Percentiles rank a stretch among this genome's conserved stretches.
These are phyloP conservation scores for Heliconius eleuchia DNA, from an alignment of 1,140 invertebrate genomes.

Conservation along the genomic window DNA sequence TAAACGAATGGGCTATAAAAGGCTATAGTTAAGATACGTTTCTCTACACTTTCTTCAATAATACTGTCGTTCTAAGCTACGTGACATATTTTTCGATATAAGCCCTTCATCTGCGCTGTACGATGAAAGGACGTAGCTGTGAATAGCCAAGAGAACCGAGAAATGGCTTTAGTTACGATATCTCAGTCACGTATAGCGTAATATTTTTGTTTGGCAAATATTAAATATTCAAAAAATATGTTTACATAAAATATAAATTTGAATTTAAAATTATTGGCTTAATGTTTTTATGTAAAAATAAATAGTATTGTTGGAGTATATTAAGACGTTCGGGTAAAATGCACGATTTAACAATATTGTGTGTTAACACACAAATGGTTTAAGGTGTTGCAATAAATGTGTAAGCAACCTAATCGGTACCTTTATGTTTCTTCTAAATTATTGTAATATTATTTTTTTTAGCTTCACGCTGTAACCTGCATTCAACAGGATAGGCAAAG, in stretches of 20 bases:
- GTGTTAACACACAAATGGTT: no score
- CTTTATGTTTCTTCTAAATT: no score
- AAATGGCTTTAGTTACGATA: neutral
- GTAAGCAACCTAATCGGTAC: no score
- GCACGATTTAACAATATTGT: no score
- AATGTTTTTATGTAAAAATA: no score
- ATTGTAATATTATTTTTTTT: no score
- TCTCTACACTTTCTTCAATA: neutral
- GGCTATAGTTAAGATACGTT: neutral
- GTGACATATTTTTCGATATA: conserved; percentile 1
- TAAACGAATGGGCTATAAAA: neutral
- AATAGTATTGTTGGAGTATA: no score
- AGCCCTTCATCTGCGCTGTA: neutral
- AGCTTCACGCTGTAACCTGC: no score
- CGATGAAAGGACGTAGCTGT: neutral
- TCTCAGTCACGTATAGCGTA: neutral
- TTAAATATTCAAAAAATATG: neutral
- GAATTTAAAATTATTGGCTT: no score
- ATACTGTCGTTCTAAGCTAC: neutral
- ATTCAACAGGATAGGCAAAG: no score
- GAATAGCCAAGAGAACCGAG: neutral
- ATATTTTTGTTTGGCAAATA: neutral
- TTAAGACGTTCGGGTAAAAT: no score
- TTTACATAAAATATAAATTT: neutral
- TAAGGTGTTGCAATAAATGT: no score